Evolutionary conservation across 1,140 invertebrate genomes (phyloP), one percentile per base, ranked within the genome.

Genomic region (Mycetomoellerius zeteki): DNA sequence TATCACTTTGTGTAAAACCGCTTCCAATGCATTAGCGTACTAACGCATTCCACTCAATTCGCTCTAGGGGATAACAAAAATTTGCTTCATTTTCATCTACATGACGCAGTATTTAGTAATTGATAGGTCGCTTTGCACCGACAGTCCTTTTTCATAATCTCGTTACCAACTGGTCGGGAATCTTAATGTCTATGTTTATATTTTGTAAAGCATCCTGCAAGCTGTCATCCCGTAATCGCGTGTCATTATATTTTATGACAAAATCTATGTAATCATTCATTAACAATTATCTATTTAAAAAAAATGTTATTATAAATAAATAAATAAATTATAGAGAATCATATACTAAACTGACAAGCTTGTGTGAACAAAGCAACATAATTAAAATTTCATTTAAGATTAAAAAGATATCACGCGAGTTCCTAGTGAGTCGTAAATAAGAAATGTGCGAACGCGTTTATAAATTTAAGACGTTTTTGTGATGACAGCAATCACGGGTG

Each of bases 151-250:
- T 85, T 30, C 50, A 37, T 85, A 47, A 52, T 85, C 64, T 50
- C 58, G 33, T 89, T 69, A 54, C 54, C 69, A 37, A 80, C 90
- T 90, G 90, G 86, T 91, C 84, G 47, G 76, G 69, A 91, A 80
- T 91, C 85, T 92, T 91, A 92, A 90, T 21, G 65, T 81, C 81
- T 91, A 90, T 77, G 84, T 89, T 90, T 91, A 90, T 89, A 88
- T 87, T 7, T 47, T 62, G 52, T 85, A 86, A 89, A 91, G 89
- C 89, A 89, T 90, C 81, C 81, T 88, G 85, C 86, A 89, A 88
- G 62, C 78, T 87, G 71, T 76, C 76, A 69, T 50, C 56, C 85
- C 76, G 54, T 75, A 72, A 89, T 89, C 88, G 88, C 60, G 5
- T 62, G 56, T 54, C 21, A 73, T 69, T 77, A 62, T 54, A 24